These are phyloP conservation scores for Podarcis lilfordi DNA, from an alignment of 2,797 vertebrate species.

Conservation along the genomic window DNA sequence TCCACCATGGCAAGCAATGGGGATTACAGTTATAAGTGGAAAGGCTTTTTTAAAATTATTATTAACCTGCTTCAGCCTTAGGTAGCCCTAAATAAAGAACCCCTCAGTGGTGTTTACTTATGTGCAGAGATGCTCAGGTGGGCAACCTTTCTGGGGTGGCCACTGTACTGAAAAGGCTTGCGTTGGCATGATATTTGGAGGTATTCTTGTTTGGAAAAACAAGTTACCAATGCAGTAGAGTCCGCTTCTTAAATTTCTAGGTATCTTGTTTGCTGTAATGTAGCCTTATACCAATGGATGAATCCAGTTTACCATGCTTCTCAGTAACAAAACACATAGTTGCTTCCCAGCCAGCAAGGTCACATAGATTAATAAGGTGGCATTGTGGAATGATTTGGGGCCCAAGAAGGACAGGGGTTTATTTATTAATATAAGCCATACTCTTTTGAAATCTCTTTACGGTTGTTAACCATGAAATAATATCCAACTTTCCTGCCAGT, in stretches of 20 bases:
- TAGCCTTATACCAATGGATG: neutral
- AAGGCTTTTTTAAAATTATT: no score
- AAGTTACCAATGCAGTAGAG: neutral
- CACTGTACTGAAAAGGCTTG: neutral
- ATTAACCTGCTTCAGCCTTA: no score
- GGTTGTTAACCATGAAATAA: neutral
- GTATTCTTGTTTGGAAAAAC: no score
- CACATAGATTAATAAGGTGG: neutral
- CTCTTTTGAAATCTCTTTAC: neutral
- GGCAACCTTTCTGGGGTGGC: neutral
- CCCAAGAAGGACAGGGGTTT: neutral
- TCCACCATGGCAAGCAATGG: no score
- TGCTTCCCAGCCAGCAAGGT: neutral
- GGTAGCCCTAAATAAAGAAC: no score
- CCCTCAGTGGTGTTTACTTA: no score
- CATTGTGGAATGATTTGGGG: neutral
- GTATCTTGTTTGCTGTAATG: neutral
- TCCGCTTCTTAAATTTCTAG: neutral
- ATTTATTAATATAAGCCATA: neutral
- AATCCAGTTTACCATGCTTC: neutral
- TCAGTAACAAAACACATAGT: neutral
- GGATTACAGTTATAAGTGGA: no score
- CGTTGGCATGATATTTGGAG: neutral
- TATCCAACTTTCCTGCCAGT: neutral
- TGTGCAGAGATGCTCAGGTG: no score